Base-by-base conservation (phyloP, 1,140 invertebrate species). In the Drosophila simulans region DNA sequence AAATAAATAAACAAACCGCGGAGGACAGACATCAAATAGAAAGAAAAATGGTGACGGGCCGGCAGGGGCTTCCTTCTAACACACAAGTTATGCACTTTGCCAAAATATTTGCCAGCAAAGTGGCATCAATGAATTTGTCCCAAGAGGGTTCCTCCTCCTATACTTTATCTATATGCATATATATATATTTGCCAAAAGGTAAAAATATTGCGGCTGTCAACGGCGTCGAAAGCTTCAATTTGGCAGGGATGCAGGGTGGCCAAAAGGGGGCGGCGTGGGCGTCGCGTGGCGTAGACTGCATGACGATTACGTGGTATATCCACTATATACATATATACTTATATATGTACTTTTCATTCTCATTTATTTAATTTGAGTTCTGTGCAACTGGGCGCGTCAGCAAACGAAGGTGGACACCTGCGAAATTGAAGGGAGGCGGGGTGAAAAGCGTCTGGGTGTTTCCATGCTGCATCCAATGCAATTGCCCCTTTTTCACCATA, bases 211-310 rank as follows among this genome's bases (percentile, higher is more conserved):
- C 53, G 51, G 68, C 84, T 89, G 84, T 88, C 84, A 88, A 60
- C 84, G 62, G 72, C 72, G 77, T 55, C 63, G 84, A 88, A 77
- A 88, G 74, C 53, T 55, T 59, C 63, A 88, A 83, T 86, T 68
- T 68, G 48, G 64, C 76, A 51, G 42, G 42, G 48, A 5, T 55
- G 51, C 40, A 69, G 13, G 57, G 60, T 39, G 53, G 45, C 31
- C 27, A 40, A 39, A 60, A 27, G 46, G 60, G 51, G 77, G 79
- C 25, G 51, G 48, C 40, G 74, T 77, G 62, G 83, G 84, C 79
- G 83, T 88, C 83, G 83, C 83, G 83, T 88, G 83, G 77, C 84
- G 80, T 89, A 89, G 84, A 89, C 84, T 89, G 84, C 84, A 90
- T 89, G 84, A 89, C 84, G 80, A 78, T 83, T 60, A 53, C 56